These are phyloP conservation scores for Mythimna impura DNA, from an alignment of 2,888 invertebrate species.

Conservation along the genomic window DNA sequence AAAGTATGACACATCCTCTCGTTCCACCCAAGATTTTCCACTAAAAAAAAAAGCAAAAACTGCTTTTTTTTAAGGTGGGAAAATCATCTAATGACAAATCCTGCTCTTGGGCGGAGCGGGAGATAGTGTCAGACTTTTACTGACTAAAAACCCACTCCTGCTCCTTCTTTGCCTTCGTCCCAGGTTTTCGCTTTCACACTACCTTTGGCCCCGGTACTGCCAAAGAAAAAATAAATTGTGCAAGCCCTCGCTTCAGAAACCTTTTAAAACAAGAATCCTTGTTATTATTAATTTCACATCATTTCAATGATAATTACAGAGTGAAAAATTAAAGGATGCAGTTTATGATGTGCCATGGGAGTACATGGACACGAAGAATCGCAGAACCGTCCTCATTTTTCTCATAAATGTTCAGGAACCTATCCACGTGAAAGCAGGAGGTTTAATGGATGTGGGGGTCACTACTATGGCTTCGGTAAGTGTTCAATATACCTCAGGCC, in stretches of 20 bases:
- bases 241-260: not conserved
- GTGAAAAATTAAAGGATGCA: slow-evolving; percentile 57
- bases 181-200: too few relatives aligned
- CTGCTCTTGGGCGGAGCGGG: too few relatives aligned
- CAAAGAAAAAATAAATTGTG: too few relatives aligned
- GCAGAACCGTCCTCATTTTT: slow-evolving; percentile 58
- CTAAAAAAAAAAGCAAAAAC: too few relatives aligned
- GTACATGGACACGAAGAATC: slow-evolving; percentile 63
- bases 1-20: too few relatives aligned
- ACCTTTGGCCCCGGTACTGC: too few relatives aligned
- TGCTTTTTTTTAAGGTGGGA: too few relatives aligned
- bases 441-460: slow-evolving; percentile 64
- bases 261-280: not conserved
- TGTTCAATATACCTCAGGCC: not conserved
- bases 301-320: slow-evolving; percentile 21
- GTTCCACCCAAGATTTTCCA: too few relatives aligned
- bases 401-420: slow-evolving; percentile 61
- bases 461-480: slow-evolving; percentile 66
- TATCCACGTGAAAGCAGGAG: slow-evolving; percentile 64
- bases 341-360: slow-evolving; percentile 67
- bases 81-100: too few relatives aligned
- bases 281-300: not conserved
- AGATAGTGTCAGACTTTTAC: too few relatives aligned
- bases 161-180: too few relatives aligned
- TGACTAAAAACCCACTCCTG: too few relatives aligned